A percentile compares a stretch with the other conserved stretches of the same genome.
Conservation (phyloP, 1,140 invertebrate genomes). For the Parasteatoda tepidariorum region DNA sequence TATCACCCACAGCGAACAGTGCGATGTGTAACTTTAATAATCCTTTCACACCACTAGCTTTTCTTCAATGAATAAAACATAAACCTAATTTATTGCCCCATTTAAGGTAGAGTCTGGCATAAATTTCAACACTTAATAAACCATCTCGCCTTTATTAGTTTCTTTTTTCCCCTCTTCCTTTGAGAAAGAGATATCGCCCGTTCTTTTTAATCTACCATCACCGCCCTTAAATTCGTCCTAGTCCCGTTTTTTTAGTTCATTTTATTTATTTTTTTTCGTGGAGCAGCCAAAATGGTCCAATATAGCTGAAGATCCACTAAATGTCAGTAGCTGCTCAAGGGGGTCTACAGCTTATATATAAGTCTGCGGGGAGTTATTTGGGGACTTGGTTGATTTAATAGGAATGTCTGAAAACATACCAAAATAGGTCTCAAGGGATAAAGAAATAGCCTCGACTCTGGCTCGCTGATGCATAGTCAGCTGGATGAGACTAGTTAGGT, state of each 20-base stretch:
- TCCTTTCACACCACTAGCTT: too few relatives aligned
- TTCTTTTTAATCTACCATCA: conserved; percentile 31
- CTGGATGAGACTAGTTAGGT: conserved; percentile 12
- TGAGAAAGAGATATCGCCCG: too few relatives aligned
- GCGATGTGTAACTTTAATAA: too few relatives aligned
- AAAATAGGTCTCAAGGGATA: conserved; percentile 23
- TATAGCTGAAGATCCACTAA: conserved; percentile 9
- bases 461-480: conserved; percentile 28
- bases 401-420: conserved; percentile 32
- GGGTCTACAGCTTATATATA: neutral
- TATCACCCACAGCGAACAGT: too few relatives aligned
- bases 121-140: conserved; percentile 48
- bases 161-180: too few relatives aligned
- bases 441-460: neutral
- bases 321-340: neutral
- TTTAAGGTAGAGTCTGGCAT: conserved; percentile 30
- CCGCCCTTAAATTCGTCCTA: neutral
- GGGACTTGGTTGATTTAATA: conserved; percentile 44
- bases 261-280: neutral
- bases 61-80: conserved; percentile 43
- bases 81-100: conserved; percentile 26
- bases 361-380: conserved; percentile 24
- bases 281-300: neutral
- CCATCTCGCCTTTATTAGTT: neutral
- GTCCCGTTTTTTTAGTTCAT: neutral